Evolutionary conservation across 1,140 invertebrate genomes (phyloP).

Genomic region (Panagrolaimus sp.): DNA sequence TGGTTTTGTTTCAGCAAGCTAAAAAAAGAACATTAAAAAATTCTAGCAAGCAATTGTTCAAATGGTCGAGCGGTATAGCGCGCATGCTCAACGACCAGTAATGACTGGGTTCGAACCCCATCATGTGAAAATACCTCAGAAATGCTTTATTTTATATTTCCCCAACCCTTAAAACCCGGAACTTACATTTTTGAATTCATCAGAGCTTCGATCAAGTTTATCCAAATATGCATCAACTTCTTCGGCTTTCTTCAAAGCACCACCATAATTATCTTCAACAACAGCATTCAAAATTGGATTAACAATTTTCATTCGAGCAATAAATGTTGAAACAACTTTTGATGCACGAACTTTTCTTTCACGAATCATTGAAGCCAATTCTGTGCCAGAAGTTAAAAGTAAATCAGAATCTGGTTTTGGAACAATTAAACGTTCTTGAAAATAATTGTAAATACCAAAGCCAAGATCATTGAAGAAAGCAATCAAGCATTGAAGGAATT

Average conservation of each 20-base stretch:
- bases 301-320: constrained; percentile 36
- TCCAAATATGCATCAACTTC: constrained; percentile 39
- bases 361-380: constrained; percentile 44
- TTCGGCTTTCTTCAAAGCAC: constrained; percentile 26
- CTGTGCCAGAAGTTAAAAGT: constrained; percentile 39
- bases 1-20: constrained; percentile 35
- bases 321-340: constrained; percentile 46
- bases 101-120: too few relatives aligned
- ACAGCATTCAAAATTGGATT: constrained; percentile 35
- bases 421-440: constrained; percentile 26
- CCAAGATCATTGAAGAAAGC: constrained; percentile 19
- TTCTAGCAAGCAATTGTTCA: too few relatives aligned
- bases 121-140: neutral
- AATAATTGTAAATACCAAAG: constrained; percentile 29
- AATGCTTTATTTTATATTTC: neutral
- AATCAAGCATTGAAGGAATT: too few relatives aligned
- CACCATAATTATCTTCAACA: constrained; percentile 35
- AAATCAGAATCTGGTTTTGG: constrained; percentile 29
- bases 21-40: neutral
- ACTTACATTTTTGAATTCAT: constrained; percentile 40
- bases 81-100: neutral
- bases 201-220: constrained; percentile 33
- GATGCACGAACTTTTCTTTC: constrained; percentile 32
- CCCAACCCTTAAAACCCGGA: neutral
- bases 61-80: neutral